Conservation (phyloP, 2,888 invertebrate genomes). For the Eristalis intricaria region DNA sequence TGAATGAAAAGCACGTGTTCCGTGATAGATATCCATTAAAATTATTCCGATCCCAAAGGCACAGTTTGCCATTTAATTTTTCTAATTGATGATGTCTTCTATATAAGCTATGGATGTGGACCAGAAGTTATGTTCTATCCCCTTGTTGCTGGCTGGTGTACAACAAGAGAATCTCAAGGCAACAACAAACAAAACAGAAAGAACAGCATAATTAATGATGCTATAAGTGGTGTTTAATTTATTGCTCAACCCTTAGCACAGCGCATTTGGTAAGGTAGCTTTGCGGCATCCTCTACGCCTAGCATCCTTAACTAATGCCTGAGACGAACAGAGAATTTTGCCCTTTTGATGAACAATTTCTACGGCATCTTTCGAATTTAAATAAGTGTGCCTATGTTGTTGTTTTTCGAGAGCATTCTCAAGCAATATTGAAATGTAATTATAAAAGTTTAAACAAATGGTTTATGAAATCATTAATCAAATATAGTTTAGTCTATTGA, state of each 20-base stretch:
- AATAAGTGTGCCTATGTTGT: conserved; percentile 45
- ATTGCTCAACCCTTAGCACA: conserved; percentile 67
- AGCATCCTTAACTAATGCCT: conserved; percentile 33
- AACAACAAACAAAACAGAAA: conserved; percentile 10
- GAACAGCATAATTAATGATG: conserved; percentile 65
- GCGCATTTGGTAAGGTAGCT: conserved; percentile 31
- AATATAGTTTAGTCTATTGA: conserved; percentile 58
- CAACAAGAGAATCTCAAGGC: conserved; percentile 1
- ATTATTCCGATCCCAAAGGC: conserved; percentile 6
- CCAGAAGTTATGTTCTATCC: background rate
- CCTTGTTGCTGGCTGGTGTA: background rate
- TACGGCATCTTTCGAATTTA: conserved; percentile 53
- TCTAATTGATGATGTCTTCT: conserved; percentile 17
- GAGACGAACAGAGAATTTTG: conserved; percentile 38
- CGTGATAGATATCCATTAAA: background rate
- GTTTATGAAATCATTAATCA: conserved; percentile 69
- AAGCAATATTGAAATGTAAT: conserved; percentile 63
- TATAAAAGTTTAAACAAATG: conserved; percentile 70
- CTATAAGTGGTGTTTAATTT: conserved; percentile 71
- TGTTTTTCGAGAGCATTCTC: conserved; percentile 8
- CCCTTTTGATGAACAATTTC: conserved; percentile 48
- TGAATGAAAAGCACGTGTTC: conserved; percentile 35
- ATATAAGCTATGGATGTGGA: conserved; percentile 1
- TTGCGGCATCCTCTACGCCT: conserved; percentile 36
- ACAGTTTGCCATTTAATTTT: conserved; percentile 29